Conservation (phyloP, 2,888 invertebrate genomes). For the Vannuccia rotundouncinata region DNA sequence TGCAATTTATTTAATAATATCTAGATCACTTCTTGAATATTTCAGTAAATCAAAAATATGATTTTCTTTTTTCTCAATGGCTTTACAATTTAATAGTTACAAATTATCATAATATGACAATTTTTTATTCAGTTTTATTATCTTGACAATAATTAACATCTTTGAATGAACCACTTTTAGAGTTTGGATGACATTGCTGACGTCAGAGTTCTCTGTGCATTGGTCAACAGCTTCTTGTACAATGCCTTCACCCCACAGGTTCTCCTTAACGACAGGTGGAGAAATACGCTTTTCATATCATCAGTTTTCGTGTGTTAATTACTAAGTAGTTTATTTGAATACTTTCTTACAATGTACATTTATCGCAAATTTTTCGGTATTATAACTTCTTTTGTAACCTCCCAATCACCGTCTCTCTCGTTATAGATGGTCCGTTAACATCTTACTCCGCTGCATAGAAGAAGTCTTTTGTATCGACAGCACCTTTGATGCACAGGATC, state of each 20-base stretch:
- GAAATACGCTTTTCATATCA: no score
- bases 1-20: no score
- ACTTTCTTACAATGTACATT: no score
- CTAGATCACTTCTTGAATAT: no score
- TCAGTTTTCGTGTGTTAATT: not conserved
- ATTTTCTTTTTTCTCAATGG: no score
- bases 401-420: not conserved
- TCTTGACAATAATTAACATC: no score
- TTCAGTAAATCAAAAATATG: no score
- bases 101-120: no score
- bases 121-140: no score
- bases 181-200: conserved; percentile 53
- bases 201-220: conserved; percentile 52
- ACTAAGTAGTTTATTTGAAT: not conserved
- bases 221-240: conserved; percentile 54
- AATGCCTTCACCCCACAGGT: conserved; percentile 54
- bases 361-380: not conserved
- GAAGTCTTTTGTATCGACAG: conserved; percentile 53
- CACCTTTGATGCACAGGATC: conserved; percentile 52
- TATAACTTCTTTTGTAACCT: not conserved
- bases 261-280: conserved; percentile 54
- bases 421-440: conserved; percentile 52
- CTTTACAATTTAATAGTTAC: no score
- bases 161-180: no score
- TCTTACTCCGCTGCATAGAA: conserved; percentile 49